Base-by-base conservation (phyloP, 2,113 vertebrate species). In the Mellivora capensis region DNA sequence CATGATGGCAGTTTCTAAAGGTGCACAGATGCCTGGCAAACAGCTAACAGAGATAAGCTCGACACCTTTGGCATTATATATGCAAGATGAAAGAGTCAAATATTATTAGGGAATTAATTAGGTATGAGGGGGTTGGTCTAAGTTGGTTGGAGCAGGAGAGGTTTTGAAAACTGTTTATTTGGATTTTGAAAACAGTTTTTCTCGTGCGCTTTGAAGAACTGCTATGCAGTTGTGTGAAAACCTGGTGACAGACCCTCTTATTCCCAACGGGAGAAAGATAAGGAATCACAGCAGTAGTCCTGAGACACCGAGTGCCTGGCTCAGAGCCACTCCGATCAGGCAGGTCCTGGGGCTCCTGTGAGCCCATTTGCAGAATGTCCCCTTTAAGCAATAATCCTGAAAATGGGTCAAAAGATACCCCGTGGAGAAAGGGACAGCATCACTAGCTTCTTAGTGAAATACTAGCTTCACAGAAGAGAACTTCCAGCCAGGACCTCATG, bases 121-220 rank as follows among this genome's bases (percentile, higher is more conserved):
- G 97, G 0, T 12, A 49, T 2, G 4, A 88, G 44, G 0, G n/a
- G 83, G 59, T 54, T 85, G 67, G n/a, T 81, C 97, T 39, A 49
- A 83, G 83, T 95, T 47, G 52, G 96, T 27, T 25, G 29, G 71
- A 87, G 67, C 84, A 85, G 69, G 10, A 67, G 57, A 84, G 97
- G 96, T 97, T 97, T 44, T 95, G 84, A 94, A 98, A 97, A 98
- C 27, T 54, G 49, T 91, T 94, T 18, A 69, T 80, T 95, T 86
- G 96, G 89, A 83, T 96, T 89, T 77, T 0, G 29, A 49, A 71
- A 93, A 59, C 27, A 21, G 49, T 74, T 94, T 84, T 54, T 72
- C n/a, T 82, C 8, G 93, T 93, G 69, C 2, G 27, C 88, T 52
- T 39, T 37, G 76, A 77, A 42, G 18, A 74, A 94, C 57, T 57